Base-by-base conservation (phyloP, 2,888 invertebrate species). In the Operophtera brumata region DNA sequence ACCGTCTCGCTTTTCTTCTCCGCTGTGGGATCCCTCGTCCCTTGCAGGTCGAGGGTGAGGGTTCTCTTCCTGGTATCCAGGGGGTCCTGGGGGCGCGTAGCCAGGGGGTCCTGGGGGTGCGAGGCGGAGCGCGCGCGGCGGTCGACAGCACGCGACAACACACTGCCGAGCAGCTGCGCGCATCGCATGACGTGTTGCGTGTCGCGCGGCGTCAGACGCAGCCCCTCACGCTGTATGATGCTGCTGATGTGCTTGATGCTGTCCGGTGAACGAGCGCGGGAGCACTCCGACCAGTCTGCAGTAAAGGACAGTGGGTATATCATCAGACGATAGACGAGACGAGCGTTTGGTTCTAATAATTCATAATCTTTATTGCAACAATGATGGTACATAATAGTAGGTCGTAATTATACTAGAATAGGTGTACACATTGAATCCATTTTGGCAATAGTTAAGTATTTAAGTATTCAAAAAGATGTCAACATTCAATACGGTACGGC, bases 181-280 rank as follows among this genome's bases (percentile, higher is more conserved):
- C 89, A 89, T 71, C 87, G 86, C 3, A 89, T 83, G 0, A 89
- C 81, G 57, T 80, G 84, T 47, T 86, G 87, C 0, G 90, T 86
- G 43, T 89, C 90, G 0, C 84, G 64, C 0, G 88, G 82, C 0
- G 87, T 84, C 0, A 90, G 61, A 10, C 78, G 81, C 0, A 90
- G 60, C 0, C 89, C 90, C 50, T 86, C 87, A 37, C 78, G 77
- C 0, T 82, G 61, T 2, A 88, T 82, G 3, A 86, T 77, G 50
- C 75, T 73, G 64, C 78, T 81, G 3, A 87, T 67, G 1, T 80
- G 73, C 9, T 73, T 75, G 0, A 77, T 53, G 61, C 80, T 72
- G 11, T 84, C 84, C 0, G 88, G 87, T 0, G 88, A 84, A 0
- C 84, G 79, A 20, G 77, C 81, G 20, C 70, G 67, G 0, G 82